Percentiles rank a stretch among this genome's conserved stretches.
Conservation (phyloP, 1,140 invertebrate species). For the Maniola jurtina region DNA sequence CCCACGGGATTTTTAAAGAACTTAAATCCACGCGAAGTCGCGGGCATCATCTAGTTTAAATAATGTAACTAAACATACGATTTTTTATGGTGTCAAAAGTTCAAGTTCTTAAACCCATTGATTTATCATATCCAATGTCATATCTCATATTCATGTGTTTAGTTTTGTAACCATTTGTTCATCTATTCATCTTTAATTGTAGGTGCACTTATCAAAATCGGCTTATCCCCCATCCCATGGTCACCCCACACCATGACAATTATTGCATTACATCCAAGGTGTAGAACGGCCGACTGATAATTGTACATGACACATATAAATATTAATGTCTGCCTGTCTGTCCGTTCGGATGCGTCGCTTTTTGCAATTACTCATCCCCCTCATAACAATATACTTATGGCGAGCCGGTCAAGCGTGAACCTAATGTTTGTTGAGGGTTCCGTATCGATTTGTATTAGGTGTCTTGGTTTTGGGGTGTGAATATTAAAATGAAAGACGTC, state of each 20-base stretch:
- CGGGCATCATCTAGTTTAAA: no score
- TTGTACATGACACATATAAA: constrained; percentile 55
- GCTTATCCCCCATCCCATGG: constrained; percentile 1
- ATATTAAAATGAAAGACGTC: no score
- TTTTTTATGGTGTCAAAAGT: no score
- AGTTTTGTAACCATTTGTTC: not conserved
- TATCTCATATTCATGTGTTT: no score
- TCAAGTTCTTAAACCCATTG: no score
- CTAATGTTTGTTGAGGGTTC: constrained; percentile 19
- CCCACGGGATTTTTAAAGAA: no score
- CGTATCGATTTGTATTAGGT: not conserved
- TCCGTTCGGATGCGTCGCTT: constrained; percentile 45
- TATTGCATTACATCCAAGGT: constrained; percentile 46
- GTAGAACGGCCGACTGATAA: constrained; percentile 43
- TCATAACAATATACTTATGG: constrained; percentile 13
- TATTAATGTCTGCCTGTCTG: constrained; percentile 54
- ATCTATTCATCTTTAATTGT: not conserved
- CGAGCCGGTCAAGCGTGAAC: constrained; percentile 30
- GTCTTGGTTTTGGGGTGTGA: not conserved
- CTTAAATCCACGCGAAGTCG: no score
- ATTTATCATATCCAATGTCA: not conserved
- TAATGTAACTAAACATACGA: no score
- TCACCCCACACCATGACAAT: constrained; percentile 34
- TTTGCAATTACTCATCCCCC: constrained; percentile 36
- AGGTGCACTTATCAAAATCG: not conserved